A percentile compares a stretch with the other conserved stretches of the same genome.
phyloP scores from a whole-genome alignment of 2,888 invertebrate genomes.

The Heteropelma amictum region DNA sequence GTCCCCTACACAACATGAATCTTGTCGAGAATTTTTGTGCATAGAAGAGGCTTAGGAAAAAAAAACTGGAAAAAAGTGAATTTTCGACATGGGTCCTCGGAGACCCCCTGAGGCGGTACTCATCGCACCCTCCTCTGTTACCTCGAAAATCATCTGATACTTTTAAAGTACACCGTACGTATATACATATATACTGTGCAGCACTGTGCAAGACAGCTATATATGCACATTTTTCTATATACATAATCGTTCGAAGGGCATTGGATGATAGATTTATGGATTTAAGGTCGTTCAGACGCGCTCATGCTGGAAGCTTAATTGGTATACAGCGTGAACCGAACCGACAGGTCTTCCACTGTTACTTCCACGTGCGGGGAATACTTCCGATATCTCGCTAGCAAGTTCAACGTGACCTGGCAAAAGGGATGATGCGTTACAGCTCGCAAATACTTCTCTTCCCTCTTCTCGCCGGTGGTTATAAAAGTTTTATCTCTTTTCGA shows the following conservation, averaged over 20 bases:
- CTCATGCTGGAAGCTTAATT: conserved; percentile 67
- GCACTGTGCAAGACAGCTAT: too few species aligned
- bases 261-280: conserved; percentile 68
- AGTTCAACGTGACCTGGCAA: conserved; percentile 22
- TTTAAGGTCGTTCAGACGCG: conserved; percentile 63
- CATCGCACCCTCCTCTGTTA: conserved; percentile 65
- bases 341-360: conserved; percentile 52
- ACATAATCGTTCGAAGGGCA: conserved; percentile 22
- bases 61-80: conserved; percentile 30
- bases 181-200: neutral
- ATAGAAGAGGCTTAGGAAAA: neutral
- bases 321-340: conserved; percentile 66
- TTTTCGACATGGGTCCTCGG: conserved; percentile 54
- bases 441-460: neutral
- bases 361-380: conserved; percentile 3
- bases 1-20: conserved; percentile 26
- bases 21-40: conserved; percentile 6
- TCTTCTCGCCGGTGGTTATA: neutral
- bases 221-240: conserved; percentile 1
- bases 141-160: conserved; percentile 37
- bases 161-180: neutral
- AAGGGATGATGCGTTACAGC: neutral
- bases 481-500: conserved; percentile 15
- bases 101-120: conserved; percentile 66
- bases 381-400: conserved; percentile 33